These are phyloP conservation scores for Trichonephila inaurata DNA, from an alignment of 1,140 invertebrate species.

Conservation along the genomic window DNA sequence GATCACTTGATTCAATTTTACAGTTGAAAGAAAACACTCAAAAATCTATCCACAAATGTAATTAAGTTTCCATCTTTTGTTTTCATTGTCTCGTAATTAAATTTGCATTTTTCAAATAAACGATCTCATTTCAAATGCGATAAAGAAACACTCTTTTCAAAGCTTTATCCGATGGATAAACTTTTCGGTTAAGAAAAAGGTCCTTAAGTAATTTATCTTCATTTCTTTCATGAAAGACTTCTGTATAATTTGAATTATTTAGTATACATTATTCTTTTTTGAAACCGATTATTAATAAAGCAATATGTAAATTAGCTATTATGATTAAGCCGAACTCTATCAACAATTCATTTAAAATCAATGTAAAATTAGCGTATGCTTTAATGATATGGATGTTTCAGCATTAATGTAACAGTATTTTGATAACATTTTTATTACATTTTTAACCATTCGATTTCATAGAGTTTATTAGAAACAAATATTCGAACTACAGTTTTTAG, in stretches of 20 bases:
- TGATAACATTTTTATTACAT: neutral
- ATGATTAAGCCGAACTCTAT: neutral
- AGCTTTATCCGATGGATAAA: neutral
- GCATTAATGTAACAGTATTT: neutral
- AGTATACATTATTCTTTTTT: neutral
- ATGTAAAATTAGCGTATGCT: neutral
- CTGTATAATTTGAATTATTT: neutral
- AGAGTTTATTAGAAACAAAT: too few species aligned
- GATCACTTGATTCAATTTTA: conserved; percentile 20
- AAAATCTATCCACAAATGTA: neutral
- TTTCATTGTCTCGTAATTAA: neutral
- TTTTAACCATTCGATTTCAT: neutral
- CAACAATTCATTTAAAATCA: neutral
- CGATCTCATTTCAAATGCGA: neutral
- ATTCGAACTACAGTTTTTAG: too few species aligned
- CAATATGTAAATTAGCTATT: conserved; percentile 1
- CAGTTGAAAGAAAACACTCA: neutral
- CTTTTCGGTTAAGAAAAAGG: neutral
- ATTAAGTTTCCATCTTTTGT: neutral
- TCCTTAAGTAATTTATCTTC: conserved; percentile 30
- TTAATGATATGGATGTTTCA: neutral
- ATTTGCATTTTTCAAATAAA: conserved; percentile 28
- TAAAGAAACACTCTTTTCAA: neutral
- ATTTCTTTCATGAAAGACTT: neutral
- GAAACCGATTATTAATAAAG: neutral